Evolutionary conservation across 1,140 invertebrate species (phyloP), one percentile per base, ranked within the genome.

Genomic region (Drosophila seguyi): DNA sequence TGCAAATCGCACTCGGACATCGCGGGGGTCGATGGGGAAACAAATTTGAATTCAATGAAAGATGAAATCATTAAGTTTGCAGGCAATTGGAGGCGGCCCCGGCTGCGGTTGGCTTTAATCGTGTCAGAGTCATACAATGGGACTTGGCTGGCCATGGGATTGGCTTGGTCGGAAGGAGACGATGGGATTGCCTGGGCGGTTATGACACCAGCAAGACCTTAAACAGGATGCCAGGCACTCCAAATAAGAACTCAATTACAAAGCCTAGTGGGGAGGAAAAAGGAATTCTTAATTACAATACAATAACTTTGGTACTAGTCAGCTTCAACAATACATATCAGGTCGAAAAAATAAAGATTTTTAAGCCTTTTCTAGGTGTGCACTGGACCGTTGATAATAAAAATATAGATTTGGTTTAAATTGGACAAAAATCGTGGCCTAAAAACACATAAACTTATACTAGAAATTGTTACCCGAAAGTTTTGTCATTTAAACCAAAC

Each of bases 31-130:
- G 56, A 41, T 50, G 63, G 75, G 75, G 58, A 71, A 58, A 74
- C 85, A 90, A 88, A 90, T 88, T 88, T 90, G 81, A 88, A 88
- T 88, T 85, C 85, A 88, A 90, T 88, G 85, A 85, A 75, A 88
- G 84, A 88, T 88, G 84, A 88, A 88, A 88, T 88, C 84, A 88
- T 88, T 88, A 88, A 81, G 81, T 90, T 88, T 84, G 57, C 58
- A 61, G 85, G 73, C 85, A 85, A 78, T 85, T 53, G 79, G 39
- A 66, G 60, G 67, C 73, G 50, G 68, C 47, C 34, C 22, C 47
- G 31, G 53, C 47, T 61, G 62, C 61, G 65, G 61, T 59, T 57
- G 75, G 63, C 57, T 78, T 78, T 79, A 77, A 77, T 80, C 81
- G 82, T 61, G 48, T 48, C 29, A 34, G 42, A 66, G 62, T 44